Base-by-base conservation (phyloP, 2,113 vertebrate species). In the Oreochromis niloticus region DNA sequence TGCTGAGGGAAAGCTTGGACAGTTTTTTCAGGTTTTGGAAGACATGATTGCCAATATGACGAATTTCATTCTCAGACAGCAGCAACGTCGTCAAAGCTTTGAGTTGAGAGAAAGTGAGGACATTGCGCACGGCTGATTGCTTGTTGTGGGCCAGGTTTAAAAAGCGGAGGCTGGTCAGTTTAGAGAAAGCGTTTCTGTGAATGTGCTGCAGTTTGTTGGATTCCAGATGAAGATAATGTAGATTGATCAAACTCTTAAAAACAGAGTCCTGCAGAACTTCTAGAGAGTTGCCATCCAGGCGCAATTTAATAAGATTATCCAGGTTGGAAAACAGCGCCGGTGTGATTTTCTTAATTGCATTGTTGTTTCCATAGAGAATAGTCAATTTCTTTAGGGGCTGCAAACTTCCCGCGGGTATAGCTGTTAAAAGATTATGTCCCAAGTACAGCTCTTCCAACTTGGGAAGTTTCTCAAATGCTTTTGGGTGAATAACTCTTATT, bases 161-260 rank as follows among this genome's bases (percentile, higher is more conserved):
- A 82, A 98, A 98, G 87, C 97, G 98, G 71, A 99, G 94, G 89
- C 97, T 98, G 50, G 95, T 93, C 84, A 99, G 95, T 52, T 97
- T 97, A 0, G 94, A 92, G 81, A 99, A 98, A 3, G 97, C 96
- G 3, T 97, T 96, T 7, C 96, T 97, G 93, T 98, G 97, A 81
- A 99, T 96, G 90, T 97, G 96, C 68, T 95, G 97, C 87, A 99
- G 96, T 83, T 96, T 96, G 91, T 99, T 99, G 50, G 96, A 97
- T 82, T 99, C 98, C 87, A 99, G 93, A 22, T 99, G 98, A 39
- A 99, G 96, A 86, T 98, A 98, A 27, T 98, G 97, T 48, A 99
- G 89, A 88, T 96, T 97, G 1, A 95, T 90, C 91, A 99, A 83
- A 56, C 95, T 96, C 36, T 97, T 96, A 88, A 99, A 99, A 85